Evolutionary conservation across 2,113 vertebrate species (phyloP).

Genomic region (Ceratotherium simum): DNA sequence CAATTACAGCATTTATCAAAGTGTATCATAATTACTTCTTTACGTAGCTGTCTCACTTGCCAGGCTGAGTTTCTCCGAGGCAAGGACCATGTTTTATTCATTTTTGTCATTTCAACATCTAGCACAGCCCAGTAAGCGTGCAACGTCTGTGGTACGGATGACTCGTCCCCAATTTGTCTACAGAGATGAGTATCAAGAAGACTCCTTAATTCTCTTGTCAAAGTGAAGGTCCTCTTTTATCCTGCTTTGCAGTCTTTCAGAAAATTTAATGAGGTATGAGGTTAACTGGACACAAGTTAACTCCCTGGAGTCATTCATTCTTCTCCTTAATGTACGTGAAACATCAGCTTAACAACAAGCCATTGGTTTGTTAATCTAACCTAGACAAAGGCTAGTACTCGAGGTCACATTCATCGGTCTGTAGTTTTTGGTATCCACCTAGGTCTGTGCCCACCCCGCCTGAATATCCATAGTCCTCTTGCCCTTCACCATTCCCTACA

Average conservation of each 20-base stretch:
- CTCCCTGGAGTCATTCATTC: background rate
- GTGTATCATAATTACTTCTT: background rate
- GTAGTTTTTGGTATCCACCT: background rate
- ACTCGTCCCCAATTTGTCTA: background rate
- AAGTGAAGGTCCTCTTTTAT: background rate
- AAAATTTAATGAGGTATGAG: background rate
- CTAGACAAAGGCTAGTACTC: background rate
- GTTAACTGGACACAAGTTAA: background rate
- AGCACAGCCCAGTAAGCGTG: background rate
- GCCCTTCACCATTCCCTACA: background rate
- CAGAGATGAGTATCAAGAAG: background rate
- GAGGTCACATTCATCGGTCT: background rate
- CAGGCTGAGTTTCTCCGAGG: background rate
- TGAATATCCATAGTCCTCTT: background rate
- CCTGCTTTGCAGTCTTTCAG: background rate
- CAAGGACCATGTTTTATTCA: background rate
- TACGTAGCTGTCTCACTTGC: background rate
- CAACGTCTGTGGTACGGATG: background rate
- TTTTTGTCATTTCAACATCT: background rate
- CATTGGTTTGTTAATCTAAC: background rate
- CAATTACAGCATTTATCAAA: background rate
- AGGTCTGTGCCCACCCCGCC: background rate
- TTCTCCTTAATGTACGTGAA: background rate
- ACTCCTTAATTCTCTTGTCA: background rate
- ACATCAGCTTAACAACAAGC: background rate